Base-by-base conservation (phyloP, 64 coral and sea anemone species). In the Stichodactyla helianthus region DNA sequence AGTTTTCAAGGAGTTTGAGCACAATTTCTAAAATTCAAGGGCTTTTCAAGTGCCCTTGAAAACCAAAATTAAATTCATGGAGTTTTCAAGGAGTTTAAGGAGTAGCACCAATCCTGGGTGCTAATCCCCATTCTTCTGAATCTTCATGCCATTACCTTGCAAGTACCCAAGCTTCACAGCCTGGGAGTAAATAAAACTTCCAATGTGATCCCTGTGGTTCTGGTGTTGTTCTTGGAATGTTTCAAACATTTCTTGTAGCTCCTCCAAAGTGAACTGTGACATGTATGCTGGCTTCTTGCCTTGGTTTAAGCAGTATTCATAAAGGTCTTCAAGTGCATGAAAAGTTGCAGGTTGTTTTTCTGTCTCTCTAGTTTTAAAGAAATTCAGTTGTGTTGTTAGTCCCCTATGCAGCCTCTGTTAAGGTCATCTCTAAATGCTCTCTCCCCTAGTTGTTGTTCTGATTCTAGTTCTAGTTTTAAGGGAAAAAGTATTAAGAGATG, bases 271-370 rank as follows among this genome's bases (percentile, higher is more conserved):
- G 83, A 77, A 76, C 28, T 90, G 88, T 50, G 88, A 90, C 88
- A 90, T 90, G 17, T 90, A 57, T 13, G 84, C 88, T 50, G 88
- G 88, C 65, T 90, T 90, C 83, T 90, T 90, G 55, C 88, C 88
- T 16, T 82, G 67, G 31, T 63, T 90, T 60, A 84, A 56, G 71
- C 83, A 83, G 58, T 85, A 76, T 54, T 90, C 88, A 62, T 70
- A 90, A 44, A 90, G 62, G 54, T 90, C 82, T 76, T 90, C 88
- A 20, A 90, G 56, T 20, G 82, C 82, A 74, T 77, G 82, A 62
- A 90, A 90, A 13, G 35, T 77, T 59, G 82, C 61, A 84, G 88
- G 88, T 54, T 90, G 88, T 18, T 81, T 81, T 81, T 81, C 78
- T 90, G 88, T 58, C 54, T 68, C 76, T 77, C 82, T 79, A 52